These are phyloP conservation scores for Helicoverpa zea DNA, from an alignment of 1,140 invertebrate species.

Conservation along the genomic window DNA sequence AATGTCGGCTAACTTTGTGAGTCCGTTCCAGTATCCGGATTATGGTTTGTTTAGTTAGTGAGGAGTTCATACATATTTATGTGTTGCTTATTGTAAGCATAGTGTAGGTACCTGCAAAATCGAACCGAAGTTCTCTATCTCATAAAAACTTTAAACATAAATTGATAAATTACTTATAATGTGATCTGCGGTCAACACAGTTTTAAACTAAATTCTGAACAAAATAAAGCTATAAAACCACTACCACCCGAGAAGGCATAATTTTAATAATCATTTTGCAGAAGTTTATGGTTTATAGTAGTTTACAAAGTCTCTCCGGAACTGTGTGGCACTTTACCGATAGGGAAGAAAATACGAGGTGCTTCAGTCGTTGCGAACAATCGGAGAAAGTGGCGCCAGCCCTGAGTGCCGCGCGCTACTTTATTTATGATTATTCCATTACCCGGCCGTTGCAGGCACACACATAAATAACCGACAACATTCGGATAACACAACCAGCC, in stretches of 20 bases:
- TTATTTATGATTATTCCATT: slow-evolving; percentile 56
- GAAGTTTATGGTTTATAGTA: slow-evolving; percentile 4
- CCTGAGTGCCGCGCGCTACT: slow-evolving; percentile 33
- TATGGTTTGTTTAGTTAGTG: slow-evolving; percentile 17
- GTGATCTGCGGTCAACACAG: too few species aligned
- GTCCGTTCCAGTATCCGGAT: slow-evolving; percentile 9
- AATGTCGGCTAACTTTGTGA: slow-evolving; percentile 13
- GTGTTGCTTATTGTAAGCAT: slow-evolving; percentile 15
- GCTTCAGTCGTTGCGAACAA: slow-evolving; percentile 8
- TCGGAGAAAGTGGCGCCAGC: slow-evolving; percentile 36
- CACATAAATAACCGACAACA: slow-evolving; percentile 48
- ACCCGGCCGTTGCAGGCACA: slow-evolving; percentile 30
- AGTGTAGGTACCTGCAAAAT: neutral
- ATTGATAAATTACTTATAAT: too few species aligned
- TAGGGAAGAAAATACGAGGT: slow-evolving; percentile 41
- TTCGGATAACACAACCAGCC: slow-evolving; percentile 34
- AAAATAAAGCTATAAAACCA: neutral
- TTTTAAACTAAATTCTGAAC: neutral
- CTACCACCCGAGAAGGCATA: neutral
- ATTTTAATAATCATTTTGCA: slow-evolving; percentile 4
- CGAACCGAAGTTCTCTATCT: too few species aligned
- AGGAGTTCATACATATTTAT: slow-evolving; percentile 38
- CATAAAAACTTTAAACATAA: too few species aligned
- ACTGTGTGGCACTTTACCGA: slow-evolving; percentile 47
- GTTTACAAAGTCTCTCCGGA: slow-evolving; percentile 30